Evolutionary conservation across 2,113 vertebrate genomes (phyloP), one percentile per base, ranked within the genome.

Genomic region (Stigmatopora nigra): DNA sequence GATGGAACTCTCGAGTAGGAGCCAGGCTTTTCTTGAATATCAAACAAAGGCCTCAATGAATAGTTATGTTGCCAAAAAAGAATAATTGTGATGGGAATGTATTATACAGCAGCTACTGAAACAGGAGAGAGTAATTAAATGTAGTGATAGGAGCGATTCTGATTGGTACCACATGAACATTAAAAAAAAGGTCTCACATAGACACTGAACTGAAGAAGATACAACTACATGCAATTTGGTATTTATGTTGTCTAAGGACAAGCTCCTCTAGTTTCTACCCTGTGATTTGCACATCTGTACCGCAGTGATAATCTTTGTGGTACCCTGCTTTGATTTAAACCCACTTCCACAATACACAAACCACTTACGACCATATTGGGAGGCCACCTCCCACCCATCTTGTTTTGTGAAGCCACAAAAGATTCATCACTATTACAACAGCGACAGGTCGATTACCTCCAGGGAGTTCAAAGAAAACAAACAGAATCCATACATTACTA

Each of bases 391-490:
- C 53, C 53, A 31, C 67, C 64, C 45, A 72, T 80, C 75, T 64
- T 77, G 65, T 68, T 35, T 55, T 46, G 58, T 59, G 70, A 48
- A 79, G 75, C 71, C 73, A 78, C 67, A 69, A 77, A 78, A 83
- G 76, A 88, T 90, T 83, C 80, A 89, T 90, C 87, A 90, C 81
- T 81, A 87, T 89, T 88, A 90, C 80, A 61, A 73, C 81, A 69
- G 79, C 58, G 85, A 87, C 87, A 89, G 86, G 86, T 89, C 88
- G 80, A 90, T 90, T 88, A 91, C 86, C 83, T 85, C 77, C 71
- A 72, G 58, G 77, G 81, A 80, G 78, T 79, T 41, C 72, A 75
- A 82, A 79, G 78, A 73, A 77, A 82, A 83, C 72, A 84, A 83
- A 69, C 68, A 74, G 81, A 81, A 75, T 56, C 47, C 36, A 19